Conservation (phyloP, 2,888 invertebrate species). For the Sarcophaga caerulescens region DNA sequence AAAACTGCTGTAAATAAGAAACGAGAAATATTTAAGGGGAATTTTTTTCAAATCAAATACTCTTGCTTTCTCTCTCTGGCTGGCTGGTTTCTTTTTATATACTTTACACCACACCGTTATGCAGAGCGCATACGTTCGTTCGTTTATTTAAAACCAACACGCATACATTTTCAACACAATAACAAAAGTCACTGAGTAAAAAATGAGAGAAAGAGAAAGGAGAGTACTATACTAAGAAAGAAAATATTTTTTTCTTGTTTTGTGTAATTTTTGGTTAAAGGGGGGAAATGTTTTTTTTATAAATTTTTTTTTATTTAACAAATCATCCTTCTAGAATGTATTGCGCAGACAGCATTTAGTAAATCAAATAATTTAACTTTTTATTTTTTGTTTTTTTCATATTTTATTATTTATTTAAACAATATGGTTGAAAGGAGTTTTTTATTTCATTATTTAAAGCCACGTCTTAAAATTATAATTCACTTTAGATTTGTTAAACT, state of each 20-base stretch:
- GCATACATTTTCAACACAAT: conserved; percentile 2
- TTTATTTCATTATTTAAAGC: not conserved
- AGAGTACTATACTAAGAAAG: conserved; percentile 5
- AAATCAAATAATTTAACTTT: conserved; percentile 23
- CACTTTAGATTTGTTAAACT: not conserved
- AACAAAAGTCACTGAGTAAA: conserved; percentile 14
- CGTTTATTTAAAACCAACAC: not conserved
- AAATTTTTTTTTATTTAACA: conserved; percentile 36
- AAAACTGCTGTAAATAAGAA: conserved; percentile 59
- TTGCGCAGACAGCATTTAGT: conserved; percentile 47
- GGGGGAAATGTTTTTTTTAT: conserved; percentile 33
- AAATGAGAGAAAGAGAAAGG: conserved; percentile 62
- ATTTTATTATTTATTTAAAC: not conserved
- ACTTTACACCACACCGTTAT: not conserved
- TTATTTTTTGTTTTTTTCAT: conserved; percentile 30
- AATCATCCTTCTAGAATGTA: conserved; percentile 45
- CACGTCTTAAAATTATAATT: not conserved
- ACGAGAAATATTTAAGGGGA: conserved; percentile 42
- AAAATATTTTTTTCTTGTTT: conserved; percentile 11
- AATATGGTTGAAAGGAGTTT: not conserved
- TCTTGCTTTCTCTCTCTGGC: conserved; percentile 64
- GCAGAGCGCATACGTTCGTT: not conserved
- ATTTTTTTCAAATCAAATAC: not conserved
- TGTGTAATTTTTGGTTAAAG: conserved; percentile 24
- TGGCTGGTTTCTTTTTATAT: conserved; percentile 23